phyloP scores from a whole-genome alignment of 2,888 invertebrate genomes.

The Panopea generosa region DNA sequence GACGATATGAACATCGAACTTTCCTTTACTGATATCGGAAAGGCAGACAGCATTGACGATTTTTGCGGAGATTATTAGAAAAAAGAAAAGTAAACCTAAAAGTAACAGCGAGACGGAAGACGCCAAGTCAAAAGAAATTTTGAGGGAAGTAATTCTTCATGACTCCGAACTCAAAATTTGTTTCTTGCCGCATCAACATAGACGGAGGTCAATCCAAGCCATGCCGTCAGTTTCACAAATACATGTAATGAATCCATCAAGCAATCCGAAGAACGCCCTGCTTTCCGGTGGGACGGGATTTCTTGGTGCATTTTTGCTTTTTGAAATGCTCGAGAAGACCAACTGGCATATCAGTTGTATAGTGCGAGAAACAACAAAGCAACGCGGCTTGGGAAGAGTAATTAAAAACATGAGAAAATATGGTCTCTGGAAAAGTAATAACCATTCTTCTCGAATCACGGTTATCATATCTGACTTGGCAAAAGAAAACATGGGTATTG shows the following conservation, averaged over 20 bases:
- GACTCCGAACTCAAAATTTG: slow-evolving; percentile 60
- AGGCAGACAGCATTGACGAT: slow-evolving; percentile 69
- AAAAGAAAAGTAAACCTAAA: slow-evolving; percentile 53
- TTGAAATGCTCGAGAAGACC: slow-evolving; percentile 68
- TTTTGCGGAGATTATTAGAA: slow-evolving; percentile 66
- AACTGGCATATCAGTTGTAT: slow-evolving; percentile 70
- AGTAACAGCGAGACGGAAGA: slow-evolving; percentile 31
- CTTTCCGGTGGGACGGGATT: slow-evolving; percentile 74
- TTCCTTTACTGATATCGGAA: slow-evolving; percentile 70
- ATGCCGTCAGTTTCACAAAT: slow-evolving; percentile 33
- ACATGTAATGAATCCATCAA: slow-evolving; percentile 34
- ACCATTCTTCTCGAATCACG: slow-evolving; percentile 64
- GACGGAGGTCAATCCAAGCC: slow-evolving; percentile 58
- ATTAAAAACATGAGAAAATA: slow-evolving; percentile 71
- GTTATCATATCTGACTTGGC: slow-evolving; percentile 71
- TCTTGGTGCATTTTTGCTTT: slow-evolving; percentile 69
- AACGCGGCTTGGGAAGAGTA: slow-evolving; percentile 66
- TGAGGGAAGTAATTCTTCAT: slow-evolving; percentile 57
- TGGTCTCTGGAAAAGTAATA: slow-evolving; percentile 68
- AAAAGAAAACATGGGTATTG: slow-evolving; percentile 67
- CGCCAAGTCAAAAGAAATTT: slow-evolving; percentile 42
- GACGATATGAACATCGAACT: slow-evolving; percentile 57
- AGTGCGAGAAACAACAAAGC: slow-evolving; percentile 70
- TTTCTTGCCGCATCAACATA: slow-evolving; percentile 42
- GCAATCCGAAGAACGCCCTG: slow-evolving; percentile 64